Evolutionary conservation across 2,113 vertebrate genomes (phyloP).

Genomic region (Odontophorus gujanensis): DNA sequence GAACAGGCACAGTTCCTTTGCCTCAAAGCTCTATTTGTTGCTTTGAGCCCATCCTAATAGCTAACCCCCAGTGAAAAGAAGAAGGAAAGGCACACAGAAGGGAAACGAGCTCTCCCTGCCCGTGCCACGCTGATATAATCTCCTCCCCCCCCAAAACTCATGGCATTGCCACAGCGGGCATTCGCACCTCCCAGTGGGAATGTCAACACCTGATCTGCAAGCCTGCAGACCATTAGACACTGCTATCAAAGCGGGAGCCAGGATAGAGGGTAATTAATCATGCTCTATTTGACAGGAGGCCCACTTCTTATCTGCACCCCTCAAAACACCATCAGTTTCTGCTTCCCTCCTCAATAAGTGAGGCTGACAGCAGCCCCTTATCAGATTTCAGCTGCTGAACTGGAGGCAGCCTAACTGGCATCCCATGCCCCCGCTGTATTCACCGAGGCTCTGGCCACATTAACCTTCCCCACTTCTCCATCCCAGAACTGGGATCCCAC

Average conservation of each 20-base stretch:
- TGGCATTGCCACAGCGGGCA: neutral
- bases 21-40: neutral
- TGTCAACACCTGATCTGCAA: slow-evolving; percentile 1
- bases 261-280: slow-evolving; percentile 89
- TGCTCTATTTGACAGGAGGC: slow-evolving; percentile 82
- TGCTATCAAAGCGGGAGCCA: slow-evolving; percentile 75
- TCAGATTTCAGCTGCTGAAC: slow-evolving; percentile 83
- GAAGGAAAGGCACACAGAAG: neutral
- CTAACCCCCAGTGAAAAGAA: neutral
- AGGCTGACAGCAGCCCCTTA: slow-evolving; percentile 78
- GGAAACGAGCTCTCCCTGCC: neutral
- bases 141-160: fast-evolving
- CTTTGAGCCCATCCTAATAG: neutral
- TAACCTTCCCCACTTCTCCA: neutral
- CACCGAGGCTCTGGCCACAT: neutral
- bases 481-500: fast-evolving
- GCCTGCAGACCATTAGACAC: slow-evolving; percentile 76
- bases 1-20: fast-evolving
- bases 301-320: slow-evolving; percentile 82
- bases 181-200: neutral
- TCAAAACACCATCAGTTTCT: slow-evolving; percentile 59
- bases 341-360: slow-evolving; percentile 62
- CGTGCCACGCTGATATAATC: neutral
- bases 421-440: neutral
- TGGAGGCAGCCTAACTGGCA: neutral